Evolutionary conservation across 2,113 vertebrate species (phyloP).

Genomic region (Alouatta palliata): DNA sequence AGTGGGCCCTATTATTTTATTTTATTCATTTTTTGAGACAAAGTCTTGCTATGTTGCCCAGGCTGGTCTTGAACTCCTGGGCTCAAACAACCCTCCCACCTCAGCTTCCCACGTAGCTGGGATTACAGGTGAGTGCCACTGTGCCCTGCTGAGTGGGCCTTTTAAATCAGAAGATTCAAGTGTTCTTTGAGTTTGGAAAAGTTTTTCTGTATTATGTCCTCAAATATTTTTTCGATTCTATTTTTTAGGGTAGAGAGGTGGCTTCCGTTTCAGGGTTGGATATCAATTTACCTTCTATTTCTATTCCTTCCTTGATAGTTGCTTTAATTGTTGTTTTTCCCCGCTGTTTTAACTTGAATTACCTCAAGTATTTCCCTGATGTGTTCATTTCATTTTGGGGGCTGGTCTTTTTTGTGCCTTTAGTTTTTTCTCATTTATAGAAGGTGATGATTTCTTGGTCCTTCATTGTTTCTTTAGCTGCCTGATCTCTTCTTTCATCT

Average conservation of each 20-base stretch:
- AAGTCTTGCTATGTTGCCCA: no score
- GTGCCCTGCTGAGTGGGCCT: no score
- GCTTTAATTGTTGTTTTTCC: neutral
- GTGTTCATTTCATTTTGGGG: neutral
- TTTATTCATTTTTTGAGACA: no score
- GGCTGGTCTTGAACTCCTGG: no score
- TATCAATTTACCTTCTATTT: neutral
- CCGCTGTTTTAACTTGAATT: neutral
- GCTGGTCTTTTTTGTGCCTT: neutral
- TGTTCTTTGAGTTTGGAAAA: conserved; percentile 8
- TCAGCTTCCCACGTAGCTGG: no score
- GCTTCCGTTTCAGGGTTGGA: neutral
- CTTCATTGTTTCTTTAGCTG: neutral
- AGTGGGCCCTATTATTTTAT: neutral
- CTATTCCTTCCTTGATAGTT: neutral
- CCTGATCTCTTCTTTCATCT: neutral
- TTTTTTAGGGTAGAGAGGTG: neutral
- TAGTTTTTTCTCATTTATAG: neutral
- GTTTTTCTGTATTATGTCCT: neutral
- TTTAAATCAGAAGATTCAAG: neutral
- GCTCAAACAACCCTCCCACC: no score
- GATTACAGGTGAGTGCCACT: no score
- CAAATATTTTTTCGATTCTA: neutral
- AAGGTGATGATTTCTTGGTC: neutral
- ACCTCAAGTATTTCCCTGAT: neutral